Conservation (phyloP, 2,888 invertebrate genomes). For the Calephelis perditalis region DNA sequence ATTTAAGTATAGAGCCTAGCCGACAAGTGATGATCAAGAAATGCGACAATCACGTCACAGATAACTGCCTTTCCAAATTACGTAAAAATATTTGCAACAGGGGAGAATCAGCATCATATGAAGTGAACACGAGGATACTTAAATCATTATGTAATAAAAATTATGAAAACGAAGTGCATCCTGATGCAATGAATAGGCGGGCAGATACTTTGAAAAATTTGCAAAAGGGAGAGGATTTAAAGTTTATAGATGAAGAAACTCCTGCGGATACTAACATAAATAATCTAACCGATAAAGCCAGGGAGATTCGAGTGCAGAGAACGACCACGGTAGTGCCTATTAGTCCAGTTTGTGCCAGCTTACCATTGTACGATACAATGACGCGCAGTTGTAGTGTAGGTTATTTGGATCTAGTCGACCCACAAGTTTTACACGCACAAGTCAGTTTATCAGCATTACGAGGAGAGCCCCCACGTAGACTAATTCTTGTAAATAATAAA, state of each 20-base stretch:
- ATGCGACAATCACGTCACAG: constrained; percentile 61
- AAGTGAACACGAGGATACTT: constrained; percentile 62
- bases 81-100: constrained; percentile 69
- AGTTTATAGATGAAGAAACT: constrained; percentile 85
- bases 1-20: constrained; percentile 74
- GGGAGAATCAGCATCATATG: constrained; percentile 55
- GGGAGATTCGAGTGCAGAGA: constrained; percentile 48
- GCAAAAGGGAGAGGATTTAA: constrained; percentile 79
- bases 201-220: constrained; percentile 48
- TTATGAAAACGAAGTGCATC: constrained; percentile 60
- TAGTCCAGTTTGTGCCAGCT: constrained; percentile 74
- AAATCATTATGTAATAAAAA: constrained; percentile 65
- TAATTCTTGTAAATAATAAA: constrained; percentile 85
- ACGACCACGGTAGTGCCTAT: constrained; percentile 82
- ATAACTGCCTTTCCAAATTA: constrained; percentile 64
- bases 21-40: constrained; percentile 75
- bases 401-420: constrained; percentile 89
- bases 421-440: constrained; percentile 85
- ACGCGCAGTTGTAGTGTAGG: constrained; percentile 93
- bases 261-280: constrained; percentile 49
- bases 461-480: constrained; percentile 86
- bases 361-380: constrained; percentile 80
- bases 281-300: constrained; percentile 45
- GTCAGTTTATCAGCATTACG: constrained; percentile 84
- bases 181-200: constrained; percentile 51